These are phyloP conservation scores for Hipposideros armiger DNA, from an alignment of 2,113 vertebrate genomes.

Conservation along the genomic window DNA sequence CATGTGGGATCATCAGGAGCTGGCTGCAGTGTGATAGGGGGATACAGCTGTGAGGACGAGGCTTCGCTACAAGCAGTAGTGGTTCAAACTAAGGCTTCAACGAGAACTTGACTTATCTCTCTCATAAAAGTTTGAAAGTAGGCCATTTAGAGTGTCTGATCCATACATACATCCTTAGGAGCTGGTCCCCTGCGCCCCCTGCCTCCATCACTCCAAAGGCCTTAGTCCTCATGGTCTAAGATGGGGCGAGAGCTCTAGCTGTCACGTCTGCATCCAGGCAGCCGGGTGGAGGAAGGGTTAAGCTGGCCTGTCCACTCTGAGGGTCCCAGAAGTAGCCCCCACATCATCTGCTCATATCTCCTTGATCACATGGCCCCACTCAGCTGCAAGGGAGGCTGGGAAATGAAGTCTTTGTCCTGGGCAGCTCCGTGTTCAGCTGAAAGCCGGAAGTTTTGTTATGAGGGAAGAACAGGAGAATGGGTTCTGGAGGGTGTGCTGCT, in stretches of 20 bases:
- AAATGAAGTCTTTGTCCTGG: background rate
- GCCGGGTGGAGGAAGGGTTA: background rate
- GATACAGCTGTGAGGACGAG: fast-evolving
- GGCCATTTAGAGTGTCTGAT: background rate
- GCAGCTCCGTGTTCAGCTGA: background rate
- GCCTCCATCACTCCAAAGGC: no score
- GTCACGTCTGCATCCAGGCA: background rate
- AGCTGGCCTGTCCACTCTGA: background rate
- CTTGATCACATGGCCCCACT: background rate
- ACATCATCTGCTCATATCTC: background rate
- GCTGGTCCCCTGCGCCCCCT: background rate
- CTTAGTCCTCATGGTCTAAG: background rate
- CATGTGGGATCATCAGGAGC: fast-evolving
- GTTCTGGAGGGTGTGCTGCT: background rate
- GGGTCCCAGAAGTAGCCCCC: background rate
- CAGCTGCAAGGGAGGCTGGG: background rate
- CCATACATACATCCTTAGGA: background rate
- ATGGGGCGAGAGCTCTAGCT: background rate
- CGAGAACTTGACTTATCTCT: background rate
- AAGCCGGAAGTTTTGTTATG: background rate
- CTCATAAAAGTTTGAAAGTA: background rate
- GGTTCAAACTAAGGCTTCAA: background rate
- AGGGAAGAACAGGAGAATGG: background rate
- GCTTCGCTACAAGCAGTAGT: background rate
- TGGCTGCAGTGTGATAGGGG: fast-evolving